Base-by-base conservation (phyloP, 2,113 vertebrate species). In the Natator depressus region DNA sequence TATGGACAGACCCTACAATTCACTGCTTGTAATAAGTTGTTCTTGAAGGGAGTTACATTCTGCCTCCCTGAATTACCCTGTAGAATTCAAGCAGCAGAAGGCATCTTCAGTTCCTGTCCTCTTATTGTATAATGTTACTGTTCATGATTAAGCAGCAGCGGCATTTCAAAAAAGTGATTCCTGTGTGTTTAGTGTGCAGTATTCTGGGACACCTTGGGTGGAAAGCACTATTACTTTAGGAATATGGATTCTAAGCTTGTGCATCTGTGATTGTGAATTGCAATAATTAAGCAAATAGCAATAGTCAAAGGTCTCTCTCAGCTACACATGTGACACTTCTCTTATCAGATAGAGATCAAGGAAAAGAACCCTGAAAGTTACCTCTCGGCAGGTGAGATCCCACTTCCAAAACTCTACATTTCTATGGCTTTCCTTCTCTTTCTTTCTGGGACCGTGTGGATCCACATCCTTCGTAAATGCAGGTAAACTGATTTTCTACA, bases 331-430 rank as follows among this genome's bases (percentile, higher is more conserved):
- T 96, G 84, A 95, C n/a, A n/a, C 7, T 50, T 50, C 46, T 17
- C 62, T 87, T 91, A 98, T 90, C 97, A 99, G 99, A 99, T 99
- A 85, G 95, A 96, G 29, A 99, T 99, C 72, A 98, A 88, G 13
- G 99, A 99, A 91, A 98, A 98, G 97, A 99, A 99, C 85, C 99
- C 98, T 8, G 97, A 98, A 88, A 99, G 99, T 96, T 99, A 97
- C 97, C 98, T 99, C 85, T 99, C 99, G 1, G 99, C 99, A 0
- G 99, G 99, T 46, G 99, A 99, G 93, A 99, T 99, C 89, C 99
- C 99, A 13, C 98, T 99, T 46, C 99, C 99, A 27, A 99, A 98
- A 35, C 97, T 99, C 7, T 99, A 99, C 96, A 97, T 99, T 90
- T 99, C 98, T 55, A 99, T 99, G 99, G 99, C 99, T 1, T 1